Base-by-base conservation (phyloP, 37 sponge, comb jelly and placozoan species). In the Cladorhizidae sp. region DNA sequence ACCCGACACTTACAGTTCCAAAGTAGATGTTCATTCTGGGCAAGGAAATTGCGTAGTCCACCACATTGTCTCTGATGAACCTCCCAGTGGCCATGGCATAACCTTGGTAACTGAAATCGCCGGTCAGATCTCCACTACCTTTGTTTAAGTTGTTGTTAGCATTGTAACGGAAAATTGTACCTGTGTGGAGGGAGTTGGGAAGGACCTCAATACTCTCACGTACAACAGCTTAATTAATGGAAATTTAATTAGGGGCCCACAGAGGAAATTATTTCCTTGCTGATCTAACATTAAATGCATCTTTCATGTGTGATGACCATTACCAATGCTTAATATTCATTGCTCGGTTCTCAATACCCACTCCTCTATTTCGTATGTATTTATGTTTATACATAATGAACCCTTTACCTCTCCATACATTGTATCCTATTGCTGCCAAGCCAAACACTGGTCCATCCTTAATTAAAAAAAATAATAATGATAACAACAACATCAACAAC, bases 371-470 rank as follows among this genome's bases (percentile, higher is more conserved):
- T n/a, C 8, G n/a, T n/a, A n/a, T n/a, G n/a, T n/a, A n/a, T n/a
- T n/a, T n/a, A n/a, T n/a, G n/a, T n/a, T n/a, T n/a, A n/a, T n/a
- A n/a, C n/a, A n/a, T n/a, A n/a, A n/a, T n/a, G n/a, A n/a, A n/a
- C n/a, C n/a, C n/a, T 29, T 17, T 83, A 89, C 89, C 89, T 83
- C 80, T 77, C 89, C 89, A 89, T 29, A 17, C 12, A 45, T 64
- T 67, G 3, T 58, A n/a, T 52, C 84, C 84, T 38, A 84, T 84
- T 15, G 89, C 80, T 25, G 84, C 89, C 28, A 89, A 3, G 22
- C 70, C 87, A 67, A 75, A 22, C 17, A 18, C 70, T 6, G 70
- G 32, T 14, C 29, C 28, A 23, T 68, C 17, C 22, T 59, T 59
- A 28, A 59, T 23, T 28, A 17, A 6, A 17, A 59, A 59, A 59